phyloP scores from a whole-genome alignment of 1,140 invertebrate species.

The Euura lappo region DNA sequence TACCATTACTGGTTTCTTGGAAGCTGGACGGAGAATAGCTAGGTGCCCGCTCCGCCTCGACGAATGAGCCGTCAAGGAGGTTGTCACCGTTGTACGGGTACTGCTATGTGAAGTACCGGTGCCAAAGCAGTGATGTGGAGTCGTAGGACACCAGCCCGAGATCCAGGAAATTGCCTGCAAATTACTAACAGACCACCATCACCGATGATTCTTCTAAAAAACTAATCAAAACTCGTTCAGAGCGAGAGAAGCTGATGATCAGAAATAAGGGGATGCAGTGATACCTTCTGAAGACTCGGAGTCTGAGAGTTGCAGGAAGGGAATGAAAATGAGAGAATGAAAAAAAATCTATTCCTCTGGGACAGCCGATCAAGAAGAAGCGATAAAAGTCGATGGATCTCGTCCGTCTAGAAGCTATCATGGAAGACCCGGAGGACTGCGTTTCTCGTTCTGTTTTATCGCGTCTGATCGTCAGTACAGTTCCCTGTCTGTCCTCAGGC shows the following conservation, averaged over 20 bases:
- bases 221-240: not conserved
- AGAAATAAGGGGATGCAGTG: not conserved
- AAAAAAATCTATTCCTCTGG: not conserved
- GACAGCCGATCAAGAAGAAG: not conserved
- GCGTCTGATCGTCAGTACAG: not conserved
- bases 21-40: constrained; percentile 40
- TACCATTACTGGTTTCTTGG: constrained; percentile 55
- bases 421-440: not conserved
- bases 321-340: not conserved
- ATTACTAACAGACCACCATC: constrained; percentile 39
- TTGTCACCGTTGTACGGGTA: constrained; percentile 53
- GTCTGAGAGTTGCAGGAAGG: not conserved
- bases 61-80: constrained; percentile 54
- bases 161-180: constrained; percentile 54
- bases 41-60: constrained; percentile 51
- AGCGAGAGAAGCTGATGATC: not conserved
- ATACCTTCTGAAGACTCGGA: too few relatives aligned
- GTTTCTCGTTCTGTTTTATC: constrained; percentile 7
- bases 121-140: constrained; percentile 53
- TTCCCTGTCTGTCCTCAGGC: not conserved
- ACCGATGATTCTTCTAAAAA: not conserved
- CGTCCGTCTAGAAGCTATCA: not conserved
- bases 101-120: constrained; percentile 38
- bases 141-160: constrained; percentile 48
- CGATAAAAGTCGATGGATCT: constrained; percentile 3